Conservation (phyloP, 2,888 invertebrate genomes). For the Phengaris alcon region DNA sequence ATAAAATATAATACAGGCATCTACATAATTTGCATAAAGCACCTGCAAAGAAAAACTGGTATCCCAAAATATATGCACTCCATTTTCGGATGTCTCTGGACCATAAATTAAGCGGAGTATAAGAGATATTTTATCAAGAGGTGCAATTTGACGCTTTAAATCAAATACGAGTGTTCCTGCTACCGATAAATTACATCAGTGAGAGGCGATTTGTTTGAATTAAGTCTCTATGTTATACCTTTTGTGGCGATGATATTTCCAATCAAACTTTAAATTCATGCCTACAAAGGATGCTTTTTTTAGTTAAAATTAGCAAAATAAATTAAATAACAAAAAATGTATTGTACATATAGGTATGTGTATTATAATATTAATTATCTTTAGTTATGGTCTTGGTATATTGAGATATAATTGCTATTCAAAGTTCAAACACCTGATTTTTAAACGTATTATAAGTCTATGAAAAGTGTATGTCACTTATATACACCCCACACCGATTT, state of each 20-base stretch:
- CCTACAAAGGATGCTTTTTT: background rate
- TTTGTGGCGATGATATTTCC: slow-evolving; percentile 15
- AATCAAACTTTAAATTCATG: background rate
- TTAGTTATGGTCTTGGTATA: too few species aligned
- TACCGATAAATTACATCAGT: slow-evolving; percentile 72
- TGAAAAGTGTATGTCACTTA: too few species aligned
- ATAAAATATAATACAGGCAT: background rate
- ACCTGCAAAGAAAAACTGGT: background rate
- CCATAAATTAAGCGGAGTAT: slow-evolving; percentile 51
- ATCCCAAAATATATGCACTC: slow-evolving; percentile 14
- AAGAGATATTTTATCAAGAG: slow-evolving; percentile 54
- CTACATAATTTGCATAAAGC: slow-evolving; percentile 12
- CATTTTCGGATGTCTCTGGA: slow-evolving; percentile 38
- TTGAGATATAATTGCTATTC: too few species aligned
- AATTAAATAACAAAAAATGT: too few species aligned
- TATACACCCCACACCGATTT: too few species aligned
- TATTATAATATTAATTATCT: too few species aligned
- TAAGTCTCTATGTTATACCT: slow-evolving; percentile 47
- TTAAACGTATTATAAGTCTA: too few species aligned
- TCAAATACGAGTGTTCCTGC: slow-evolving; percentile 59
- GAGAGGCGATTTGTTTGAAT: slow-evolving; percentile 68
- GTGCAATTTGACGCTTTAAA: slow-evolving; percentile 76
- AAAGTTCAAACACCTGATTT: too few species aligned
- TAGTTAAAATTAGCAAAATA: too few species aligned
- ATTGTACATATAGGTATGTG: too few species aligned